Base-by-base conservation (phyloP, 2,888 invertebrate genomes). In the Drosophila tripunctata region DNA sequence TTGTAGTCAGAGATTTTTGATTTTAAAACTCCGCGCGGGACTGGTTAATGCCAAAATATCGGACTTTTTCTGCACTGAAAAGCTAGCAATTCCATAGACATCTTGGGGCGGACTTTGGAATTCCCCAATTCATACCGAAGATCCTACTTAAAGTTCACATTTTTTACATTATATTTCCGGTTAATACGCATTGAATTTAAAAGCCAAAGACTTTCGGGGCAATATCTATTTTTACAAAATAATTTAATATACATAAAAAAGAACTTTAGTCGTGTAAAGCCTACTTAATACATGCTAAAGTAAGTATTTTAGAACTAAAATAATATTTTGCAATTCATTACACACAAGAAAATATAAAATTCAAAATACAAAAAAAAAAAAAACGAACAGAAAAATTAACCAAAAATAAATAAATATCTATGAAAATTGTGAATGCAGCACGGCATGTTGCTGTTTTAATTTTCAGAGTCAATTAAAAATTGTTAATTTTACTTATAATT, bases 391-490 rank as follows among this genome's bases (percentile, higher is more conserved):
- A 12, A 43, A 27, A 68, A 75, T 68, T 66, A 71, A 57, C 55
- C 65, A 68, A 80, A 68, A 83, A 83, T 74, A 73, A 63, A 48
- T 62, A 70, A 70, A n/a, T n/a, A n/a, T n/a, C n/a, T n/a, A n/a
- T n/a, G n/a, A 82, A 64, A 55, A 61, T 51, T 62, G 48, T 61
- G 64, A 62, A 51, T 67, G 58, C 58, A 43, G 63, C 58, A 55
- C 40, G 74, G 30, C 70, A 72, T 76, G 61, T 72, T 69, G 61
- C 62, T 67, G 65, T 67, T 73, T 75, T 75, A 81, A 82, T 85
- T 70, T 82, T 82, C 87, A 87, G 87, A 82, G 79, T 82, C 81
- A 82, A 82, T 87, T 82, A 82, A 82, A 82, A 87, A 67, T 85
- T 82, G 79, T 87, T 75, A 78, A 85, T 87, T 82, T 82, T 75